A percentile compares a stretch with the other conserved stretches of the same genome.
phyloP scores from a whole-genome alignment of 2,888 invertebrate genomes.

The Venusia cambrica region DNA sequence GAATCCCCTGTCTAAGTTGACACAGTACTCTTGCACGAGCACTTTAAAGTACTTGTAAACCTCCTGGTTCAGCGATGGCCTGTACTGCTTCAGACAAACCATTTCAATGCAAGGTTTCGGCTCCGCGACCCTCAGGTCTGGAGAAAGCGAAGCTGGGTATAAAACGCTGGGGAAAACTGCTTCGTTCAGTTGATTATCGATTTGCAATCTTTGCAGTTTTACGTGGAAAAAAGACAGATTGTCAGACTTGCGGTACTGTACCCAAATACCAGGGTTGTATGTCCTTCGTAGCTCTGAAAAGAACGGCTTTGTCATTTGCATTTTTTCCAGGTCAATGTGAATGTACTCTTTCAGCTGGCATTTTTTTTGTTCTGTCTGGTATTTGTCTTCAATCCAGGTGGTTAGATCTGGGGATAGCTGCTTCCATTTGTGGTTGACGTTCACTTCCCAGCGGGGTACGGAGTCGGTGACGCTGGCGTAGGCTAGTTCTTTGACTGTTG shows the following conservation, averaged over 20 bases:
- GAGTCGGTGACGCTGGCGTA: constrained; percentile 85
- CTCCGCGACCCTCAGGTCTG: constrained; percentile 52
- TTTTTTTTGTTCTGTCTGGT: constrained; percentile 84
- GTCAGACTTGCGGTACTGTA: constrained; percentile 86
- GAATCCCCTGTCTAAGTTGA: constrained; percentile 87
- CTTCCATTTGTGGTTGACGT: constrained; percentile 90
- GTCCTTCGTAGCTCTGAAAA: constrained; percentile 88
- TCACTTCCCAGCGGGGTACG: constrained; percentile 90
- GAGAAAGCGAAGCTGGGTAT: constrained; percentile 81
- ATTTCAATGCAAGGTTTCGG: constrained; percentile 83
- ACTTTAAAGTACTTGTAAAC: constrained; percentile 84
- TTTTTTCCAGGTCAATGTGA: constrained; percentile 89
- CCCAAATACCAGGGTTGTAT: constrained; percentile 87
- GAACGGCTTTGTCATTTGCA: constrained; percentile 94
- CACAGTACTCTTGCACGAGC: constrained; percentile 83
- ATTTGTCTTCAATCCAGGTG: constrained; percentile 91
- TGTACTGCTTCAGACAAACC: constrained; percentile 74
- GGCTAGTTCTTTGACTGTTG: constrained; percentile 82
- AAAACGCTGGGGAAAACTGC: constrained; percentile 86
- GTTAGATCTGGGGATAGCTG: constrained; percentile 87
- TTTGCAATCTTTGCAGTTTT: constrained; percentile 84
- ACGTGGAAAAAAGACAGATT: constrained; percentile 85
- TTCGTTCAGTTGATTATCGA: constrained; percentile 88
- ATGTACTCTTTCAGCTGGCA: constrained; percentile 90
- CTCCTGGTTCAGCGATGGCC: constrained; percentile 73